Evolutionary conservation across 2,113 vertebrate genomes (phyloP).

Genomic region (Rhinolophus ferrumequinum): DNA sequence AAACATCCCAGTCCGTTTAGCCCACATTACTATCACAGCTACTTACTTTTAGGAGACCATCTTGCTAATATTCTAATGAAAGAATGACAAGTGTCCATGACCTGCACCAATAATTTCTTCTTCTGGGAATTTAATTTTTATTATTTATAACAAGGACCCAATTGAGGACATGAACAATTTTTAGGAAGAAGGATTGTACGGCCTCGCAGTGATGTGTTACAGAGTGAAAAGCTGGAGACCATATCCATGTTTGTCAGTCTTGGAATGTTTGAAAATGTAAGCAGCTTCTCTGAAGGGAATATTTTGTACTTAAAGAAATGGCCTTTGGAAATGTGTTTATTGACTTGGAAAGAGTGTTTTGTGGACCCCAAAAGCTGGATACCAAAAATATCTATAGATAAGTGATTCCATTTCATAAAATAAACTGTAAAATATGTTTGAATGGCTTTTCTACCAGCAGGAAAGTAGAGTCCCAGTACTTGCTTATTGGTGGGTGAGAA

Average conservation of each 20-base stretch:
- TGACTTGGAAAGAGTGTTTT: neutral
- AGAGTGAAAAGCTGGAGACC: neutral
- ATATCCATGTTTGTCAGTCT: neutral
- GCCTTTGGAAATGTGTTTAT: neutral
- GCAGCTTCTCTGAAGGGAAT: neutral
- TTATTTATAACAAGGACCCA: neutral
- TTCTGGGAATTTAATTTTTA: neutral
- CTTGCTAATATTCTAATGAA: neutral
- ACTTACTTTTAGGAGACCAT: neutral
- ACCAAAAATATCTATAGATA: neutral
- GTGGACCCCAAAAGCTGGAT: neutral
- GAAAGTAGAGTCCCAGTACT: neutral
- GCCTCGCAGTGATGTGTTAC: neutral
- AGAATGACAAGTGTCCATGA: neutral
- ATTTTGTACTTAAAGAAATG: conserved; percentile 23
- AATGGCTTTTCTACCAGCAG: neutral
- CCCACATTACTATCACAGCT: neutral
- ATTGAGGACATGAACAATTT: neutral
- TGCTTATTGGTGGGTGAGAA: neutral
- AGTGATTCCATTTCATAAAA: neutral
- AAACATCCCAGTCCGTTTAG: conserved; percentile 2
- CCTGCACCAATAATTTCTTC: neutral
- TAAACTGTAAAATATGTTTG: neutral
- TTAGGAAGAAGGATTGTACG: neutral
- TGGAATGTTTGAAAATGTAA: conserved; percentile 27